phyloP scores from a whole-genome alignment of 2,113 vertebrate species.

The Hippocampus mohnikei region DNA sequence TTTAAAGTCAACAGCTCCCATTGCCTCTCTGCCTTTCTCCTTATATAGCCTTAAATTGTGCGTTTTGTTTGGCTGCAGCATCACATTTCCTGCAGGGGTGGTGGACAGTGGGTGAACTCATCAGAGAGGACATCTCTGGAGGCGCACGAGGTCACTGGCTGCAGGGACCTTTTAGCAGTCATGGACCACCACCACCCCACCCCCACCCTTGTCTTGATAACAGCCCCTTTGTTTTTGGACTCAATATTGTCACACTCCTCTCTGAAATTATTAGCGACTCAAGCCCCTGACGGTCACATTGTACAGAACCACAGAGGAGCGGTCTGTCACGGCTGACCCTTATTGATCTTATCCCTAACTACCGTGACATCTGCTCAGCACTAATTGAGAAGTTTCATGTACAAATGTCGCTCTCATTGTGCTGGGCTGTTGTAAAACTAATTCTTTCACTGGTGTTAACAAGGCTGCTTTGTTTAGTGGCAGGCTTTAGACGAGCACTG shows the following conservation, averaged over 20 bases:
- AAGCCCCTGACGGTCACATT: conserved; percentile 3
- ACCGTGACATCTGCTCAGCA: conserved; percentile 59
- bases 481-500: not conserved
- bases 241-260: conserved; percentile 24
- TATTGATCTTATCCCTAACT: conserved; percentile 56
- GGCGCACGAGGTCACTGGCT: conserved; percentile 42
- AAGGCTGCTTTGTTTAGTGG: conserved; percentile 34
- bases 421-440: conserved; percentile 45
- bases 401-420: conserved; percentile 34
- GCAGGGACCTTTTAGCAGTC: conserved; percentile 18
- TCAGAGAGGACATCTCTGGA: conserved; percentile 24
- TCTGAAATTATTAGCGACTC: conserved; percentile 19
- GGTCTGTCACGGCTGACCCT: conserved; percentile 49
- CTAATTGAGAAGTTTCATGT: conserved; percentile 53
- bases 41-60: conserved; percentile 55
- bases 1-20: conserved; percentile 46
- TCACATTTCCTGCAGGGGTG: conserved; percentile 24
- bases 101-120: conserved; percentile 32
- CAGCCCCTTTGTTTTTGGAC: conserved; percentile 36
- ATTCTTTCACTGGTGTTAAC: conserved; percentile 43
- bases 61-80: conserved; percentile 26
- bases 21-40: conserved; percentile 36
- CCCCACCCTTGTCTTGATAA: conserved; percentile 36
- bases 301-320: conserved; percentile 19
- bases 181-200: conserved; percentile 12